Base-by-base conservation (phyloP, 2,888 invertebrate genomes). In the Osmoderma eremita region DNA sequence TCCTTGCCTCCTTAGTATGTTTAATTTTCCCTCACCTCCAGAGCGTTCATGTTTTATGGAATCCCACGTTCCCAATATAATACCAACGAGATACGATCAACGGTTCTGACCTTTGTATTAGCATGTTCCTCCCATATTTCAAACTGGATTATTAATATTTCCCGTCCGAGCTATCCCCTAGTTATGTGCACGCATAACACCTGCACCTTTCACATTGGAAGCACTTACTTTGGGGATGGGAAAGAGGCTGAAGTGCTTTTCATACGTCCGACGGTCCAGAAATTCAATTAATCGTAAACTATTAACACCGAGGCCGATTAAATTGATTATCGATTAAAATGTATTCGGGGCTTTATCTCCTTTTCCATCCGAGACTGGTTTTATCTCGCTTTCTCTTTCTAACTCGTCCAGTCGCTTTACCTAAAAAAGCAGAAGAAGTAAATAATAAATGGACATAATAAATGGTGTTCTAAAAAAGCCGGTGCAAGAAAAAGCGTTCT, bases 231-330 rank as follows among this genome's bases (percentile, higher is more conserved):
- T 12, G 45, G 18, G 48, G 15, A 30, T 8, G 10, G 18, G 22
- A 15, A 17, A 61, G 58, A 45, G 30, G 5, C n/a, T 45, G 30
- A 15, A 61, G 58, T 15, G 30, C 17, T 15, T 45, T 45, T 30
- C 38, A 36, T 17, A 30, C 20, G 12, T 15, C 30, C 12, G 17
- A 4, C 24, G 24, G 17, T 12, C n/a, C 30, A 30, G 45, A 45
- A 61, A 61, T 61, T 61, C 30, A 61, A 61, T 61, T 61, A 61
- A 61, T 61, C 45, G 58, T 61, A 48, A 61, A 61, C 58, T 61
- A 61, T 61, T 61, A 61, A 61, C 58, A 36, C 58, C 36, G 36
- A 45, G 30, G 36, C 22, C 42, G 42, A 17, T 10, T 22, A 15
- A 61, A 61, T 61, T 61, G 58, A 61, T 61, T 61, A 61, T 61